phyloP scores from a whole-genome alignment of 1,140 invertebrate species.

The Acromyrmex heyeri region DNA sequence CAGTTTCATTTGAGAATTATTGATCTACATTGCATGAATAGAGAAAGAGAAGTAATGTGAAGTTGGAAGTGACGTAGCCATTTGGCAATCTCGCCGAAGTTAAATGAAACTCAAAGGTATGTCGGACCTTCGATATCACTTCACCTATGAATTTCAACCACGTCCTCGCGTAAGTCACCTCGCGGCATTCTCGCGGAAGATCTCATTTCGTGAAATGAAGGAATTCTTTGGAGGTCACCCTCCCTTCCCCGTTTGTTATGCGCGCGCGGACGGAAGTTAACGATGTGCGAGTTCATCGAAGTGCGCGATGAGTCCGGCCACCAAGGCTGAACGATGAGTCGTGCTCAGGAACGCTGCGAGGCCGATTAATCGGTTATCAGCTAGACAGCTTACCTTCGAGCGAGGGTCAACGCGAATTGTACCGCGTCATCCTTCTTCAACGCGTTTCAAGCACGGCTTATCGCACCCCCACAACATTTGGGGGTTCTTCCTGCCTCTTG shows the following conservation, averaged over 20 bases:
- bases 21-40: background rate
- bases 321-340: background rate
- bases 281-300: background rate
- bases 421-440: slow-evolving; percentile 4
- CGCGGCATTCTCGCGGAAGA: slow-evolving; percentile 20
- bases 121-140: background rate
- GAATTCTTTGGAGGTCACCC: slow-evolving; percentile 37
- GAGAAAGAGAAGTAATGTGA: background rate
- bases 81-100: slow-evolving; percentile 19
- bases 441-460: background rate
- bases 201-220: slow-evolving; percentile 38
- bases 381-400: background rate
- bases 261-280: background rate
- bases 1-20: background rate
- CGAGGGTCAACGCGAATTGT: slow-evolving; percentile 1
- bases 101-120: slow-evolving; percentile 1
- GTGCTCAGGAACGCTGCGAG: background rate
- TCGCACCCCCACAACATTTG: background rate
- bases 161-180: slow-evolving; percentile 13
- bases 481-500: background rate
- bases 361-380: slow-evolving; percentile 22
- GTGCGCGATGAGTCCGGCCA: background rate
- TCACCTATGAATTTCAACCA: background rate
- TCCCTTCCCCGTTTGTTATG: no score
- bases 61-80: background rate